phyloP scores from a whole-genome alignment of 2,797 vertebrate genomes.

The Tarsius wallacei region DNA sequence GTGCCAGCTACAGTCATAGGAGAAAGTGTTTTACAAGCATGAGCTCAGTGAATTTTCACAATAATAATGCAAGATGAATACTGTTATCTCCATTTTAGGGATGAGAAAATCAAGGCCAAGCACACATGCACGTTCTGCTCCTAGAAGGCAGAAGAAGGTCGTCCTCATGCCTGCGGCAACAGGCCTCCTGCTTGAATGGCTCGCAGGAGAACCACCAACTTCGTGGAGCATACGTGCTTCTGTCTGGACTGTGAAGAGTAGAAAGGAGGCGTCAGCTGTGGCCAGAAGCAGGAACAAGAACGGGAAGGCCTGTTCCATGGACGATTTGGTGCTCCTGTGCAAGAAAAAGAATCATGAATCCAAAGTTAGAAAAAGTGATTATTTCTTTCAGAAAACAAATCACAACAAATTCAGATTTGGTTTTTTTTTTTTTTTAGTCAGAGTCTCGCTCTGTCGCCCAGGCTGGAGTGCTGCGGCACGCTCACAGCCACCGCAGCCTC shows the following conservation, averaged over 20 bases:
- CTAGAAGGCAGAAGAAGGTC: neutral
- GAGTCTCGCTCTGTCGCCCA: no score
- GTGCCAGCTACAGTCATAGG: neutral
- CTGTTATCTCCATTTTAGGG: neutral
- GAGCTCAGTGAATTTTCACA: neutral
- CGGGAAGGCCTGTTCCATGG: neutral
- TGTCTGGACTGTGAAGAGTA: neutral
- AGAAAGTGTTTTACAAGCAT: neutral
- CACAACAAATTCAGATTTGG: neutral
- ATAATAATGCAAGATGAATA: neutral
- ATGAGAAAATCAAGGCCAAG: neutral
- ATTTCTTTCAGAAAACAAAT: conserved; percentile 5
- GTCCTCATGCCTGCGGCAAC: neutral
- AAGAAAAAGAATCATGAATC: conserved; percentile 14
- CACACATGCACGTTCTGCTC: rapidly evolving
- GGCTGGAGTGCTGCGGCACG: no score
- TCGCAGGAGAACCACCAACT: neutral
- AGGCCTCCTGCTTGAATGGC: neutral
- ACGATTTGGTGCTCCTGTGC: neutral
- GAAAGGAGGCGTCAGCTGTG: neutral
- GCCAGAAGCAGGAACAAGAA: neutral
- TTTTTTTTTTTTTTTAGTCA: no score
- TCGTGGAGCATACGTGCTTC: neutral
- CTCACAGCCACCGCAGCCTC: no score
- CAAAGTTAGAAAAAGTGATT: neutral